These are phyloP conservation scores for Clavelina lepadiformis DNA, from an alignment of 23 tunicate genomes.

Conservation along the genomic window DNA sequence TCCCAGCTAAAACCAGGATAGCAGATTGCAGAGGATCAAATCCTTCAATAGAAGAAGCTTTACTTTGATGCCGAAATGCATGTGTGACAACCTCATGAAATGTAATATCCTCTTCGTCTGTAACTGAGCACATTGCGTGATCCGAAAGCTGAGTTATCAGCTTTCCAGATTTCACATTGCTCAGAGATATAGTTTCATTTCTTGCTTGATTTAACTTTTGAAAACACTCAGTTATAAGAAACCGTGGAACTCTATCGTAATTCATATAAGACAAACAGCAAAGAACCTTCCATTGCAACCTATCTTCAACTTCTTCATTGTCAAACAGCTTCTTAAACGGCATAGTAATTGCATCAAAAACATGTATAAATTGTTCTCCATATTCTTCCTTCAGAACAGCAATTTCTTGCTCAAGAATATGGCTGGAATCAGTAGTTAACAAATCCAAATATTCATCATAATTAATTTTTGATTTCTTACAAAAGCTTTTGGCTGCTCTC, in stretches of 20 bases:
- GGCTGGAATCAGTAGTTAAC: slow-evolving; percentile 11
- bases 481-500: slow-evolving; percentile 33
- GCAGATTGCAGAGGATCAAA: neutral
- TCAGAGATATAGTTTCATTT: neutral
- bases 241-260: no score
- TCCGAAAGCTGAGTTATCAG: slow-evolving; percentile 8
- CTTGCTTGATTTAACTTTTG: no score
- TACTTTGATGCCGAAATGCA: slow-evolving; percentile 13
- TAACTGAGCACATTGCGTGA: neutral
- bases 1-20: slow-evolving; percentile 1
- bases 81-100: slow-evolving; percentile 29
- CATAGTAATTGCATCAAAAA: slow-evolving; percentile 46
- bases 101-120: slow-evolving; percentile 7
- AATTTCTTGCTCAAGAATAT: neutral
- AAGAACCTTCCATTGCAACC: no score
- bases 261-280: no score
- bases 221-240: no score
- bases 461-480: slow-evolving; percentile 18
- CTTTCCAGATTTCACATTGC: slow-evolving; percentile 8
- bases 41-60: no score
- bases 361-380: slow-evolving; percentile 32
- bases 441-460: slow-evolving; percentile 36
- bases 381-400: slow-evolving; percentile 6
- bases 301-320: no score
- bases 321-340: slow-evolving; percentile 28